phyloP scores from a whole-genome alignment of 2,888 invertebrate genomes.

The Andrena fulva region DNA sequence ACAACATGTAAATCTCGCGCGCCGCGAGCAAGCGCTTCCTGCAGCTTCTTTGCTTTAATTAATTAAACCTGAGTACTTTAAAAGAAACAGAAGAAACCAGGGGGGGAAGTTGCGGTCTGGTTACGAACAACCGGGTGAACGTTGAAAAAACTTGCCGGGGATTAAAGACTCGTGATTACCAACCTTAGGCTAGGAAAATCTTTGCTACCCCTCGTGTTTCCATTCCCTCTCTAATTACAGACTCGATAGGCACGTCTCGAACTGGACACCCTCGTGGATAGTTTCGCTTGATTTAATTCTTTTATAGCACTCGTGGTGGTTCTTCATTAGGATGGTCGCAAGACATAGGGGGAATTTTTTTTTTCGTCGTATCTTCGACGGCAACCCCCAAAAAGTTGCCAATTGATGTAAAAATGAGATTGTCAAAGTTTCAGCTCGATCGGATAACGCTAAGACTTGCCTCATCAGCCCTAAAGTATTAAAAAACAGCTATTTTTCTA shows the following conservation, averaged over 20 bases:
- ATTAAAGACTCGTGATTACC: slow-evolving; percentile 14
- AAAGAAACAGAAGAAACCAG: not conserved
- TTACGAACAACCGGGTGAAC: not conserved
- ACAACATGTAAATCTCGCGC: slow-evolving; percentile 24
- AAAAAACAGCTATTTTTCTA: too few species aligned
- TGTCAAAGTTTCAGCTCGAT: too few species aligned
- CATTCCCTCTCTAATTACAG: not conserved
- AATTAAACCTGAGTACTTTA: slow-evolving; percentile 26
- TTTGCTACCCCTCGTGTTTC: not conserved
- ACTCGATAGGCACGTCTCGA: not conserved
- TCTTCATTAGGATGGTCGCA: too few species aligned
- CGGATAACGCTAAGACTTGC: too few species aligned
- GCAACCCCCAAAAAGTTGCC: too few species aligned
- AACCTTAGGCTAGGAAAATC: not conserved
- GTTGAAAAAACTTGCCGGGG: slow-evolving; percentile 9
- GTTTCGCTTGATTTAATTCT: not conserved
- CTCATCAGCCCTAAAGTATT: too few species aligned
- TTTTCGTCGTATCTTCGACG: too few species aligned
- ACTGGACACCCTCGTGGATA: not conserved
- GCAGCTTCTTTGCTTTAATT: slow-evolving; percentile 35
- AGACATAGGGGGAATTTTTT: too few species aligned
- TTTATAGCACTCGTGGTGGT: not conserved
- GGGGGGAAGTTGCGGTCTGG: not conserved
- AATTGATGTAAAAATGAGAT: too few species aligned
- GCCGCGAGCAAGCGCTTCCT: slow-evolving; percentile 11